A percentile compares a stretch with the other conserved stretches of the same genome.
These are phyloP conservation scores for Zoanthus sociatus DNA, from an alignment of 92 coral and sea anemone species.

Conservation along the genomic window DNA sequence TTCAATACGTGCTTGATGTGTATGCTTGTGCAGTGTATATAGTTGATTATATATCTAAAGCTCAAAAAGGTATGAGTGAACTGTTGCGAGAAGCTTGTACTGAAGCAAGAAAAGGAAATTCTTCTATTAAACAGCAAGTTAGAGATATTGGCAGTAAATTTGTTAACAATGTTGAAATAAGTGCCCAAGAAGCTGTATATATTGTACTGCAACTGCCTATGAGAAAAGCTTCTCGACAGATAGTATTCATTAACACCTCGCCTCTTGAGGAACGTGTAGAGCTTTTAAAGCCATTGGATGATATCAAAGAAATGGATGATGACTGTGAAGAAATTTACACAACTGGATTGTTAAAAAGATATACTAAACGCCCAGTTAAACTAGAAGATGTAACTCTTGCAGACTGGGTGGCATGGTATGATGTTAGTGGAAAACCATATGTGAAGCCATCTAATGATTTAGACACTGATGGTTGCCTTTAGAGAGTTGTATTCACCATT, in stretches of 20 bases:
- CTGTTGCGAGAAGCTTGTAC: background rate
- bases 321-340: slow-evolving; percentile 77
- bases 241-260: slow-evolving; percentile 68
- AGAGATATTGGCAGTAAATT: too few species aligned
- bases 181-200: background rate
- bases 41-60: background rate
- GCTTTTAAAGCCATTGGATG: slow-evolving; percentile 67
- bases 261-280: slow-evolving; percentile 69
- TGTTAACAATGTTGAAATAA: too few species aligned
- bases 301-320: slow-evolving; percentile 3
- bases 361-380: slow-evolving; percentile 56
- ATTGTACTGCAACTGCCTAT: slow-evolving; percentile 37
- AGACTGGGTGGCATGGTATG: slow-evolving; percentile 87
- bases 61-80: slow-evolving; percentile 14
- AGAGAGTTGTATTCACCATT: too few species aligned
- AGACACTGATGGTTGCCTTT: background rate
- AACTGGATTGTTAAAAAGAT: too few species aligned
- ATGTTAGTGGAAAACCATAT: slow-evolving; percentile 43
- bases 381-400: slow-evolving; percentile 70
- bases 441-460: background rate
- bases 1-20: slow-evolving; percentile 14
- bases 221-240: slow-evolving; percentile 63
- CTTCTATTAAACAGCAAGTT: slow-evolving; percentile 2
- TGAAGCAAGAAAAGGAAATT: slow-evolving; percentile 5
- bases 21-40: too few species aligned